Evolutionary conservation across 2,113 vertebrate genomes (phyloP).

Genomic region (Notothenia rossii): DNA sequence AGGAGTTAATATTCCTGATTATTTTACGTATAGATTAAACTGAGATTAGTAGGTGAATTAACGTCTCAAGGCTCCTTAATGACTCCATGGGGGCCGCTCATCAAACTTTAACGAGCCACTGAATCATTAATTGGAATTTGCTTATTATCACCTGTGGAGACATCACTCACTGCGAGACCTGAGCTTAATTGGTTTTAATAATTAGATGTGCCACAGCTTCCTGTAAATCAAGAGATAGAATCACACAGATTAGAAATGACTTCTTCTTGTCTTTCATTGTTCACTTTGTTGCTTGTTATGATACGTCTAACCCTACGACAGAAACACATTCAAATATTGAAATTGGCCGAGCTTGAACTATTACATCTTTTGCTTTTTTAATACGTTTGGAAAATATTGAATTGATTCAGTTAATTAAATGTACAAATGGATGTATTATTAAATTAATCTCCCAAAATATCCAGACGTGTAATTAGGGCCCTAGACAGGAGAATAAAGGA

Average conservation of each 20-base stretch:
- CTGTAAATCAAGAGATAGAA: slow-evolving; percentile 21
- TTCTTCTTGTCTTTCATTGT: neutral
- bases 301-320: no score
- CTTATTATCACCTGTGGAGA: slow-evolving; percentile 80
- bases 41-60: slow-evolving; percentile 68
- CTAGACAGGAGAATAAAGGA: no score
- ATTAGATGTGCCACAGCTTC: slow-evolving; percentile 16
- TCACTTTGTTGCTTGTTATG: neutral
- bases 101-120: slow-evolving; percentile 72
- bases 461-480: no score
- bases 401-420: no score
- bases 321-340: no score
- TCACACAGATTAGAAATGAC: neutral
- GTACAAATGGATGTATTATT: no score
- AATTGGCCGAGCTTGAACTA: neutral
- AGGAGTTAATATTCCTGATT: slow-evolving; percentile 52
- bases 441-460: no score
- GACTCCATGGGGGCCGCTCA: slow-evolving; percentile 60
- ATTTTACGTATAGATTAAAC: slow-evolving; percentile 65
- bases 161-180: slow-evolving; percentile 57
- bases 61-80: slow-evolving; percentile 66
- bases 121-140: slow-evolving; percentile 80
- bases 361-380: neutral
- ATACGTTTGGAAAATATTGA: no score
- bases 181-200: slow-evolving; percentile 41